phyloP scores from a whole-genome alignment of 1,140 invertebrate genomes.

The Scaptomyza pallida region DNA sequence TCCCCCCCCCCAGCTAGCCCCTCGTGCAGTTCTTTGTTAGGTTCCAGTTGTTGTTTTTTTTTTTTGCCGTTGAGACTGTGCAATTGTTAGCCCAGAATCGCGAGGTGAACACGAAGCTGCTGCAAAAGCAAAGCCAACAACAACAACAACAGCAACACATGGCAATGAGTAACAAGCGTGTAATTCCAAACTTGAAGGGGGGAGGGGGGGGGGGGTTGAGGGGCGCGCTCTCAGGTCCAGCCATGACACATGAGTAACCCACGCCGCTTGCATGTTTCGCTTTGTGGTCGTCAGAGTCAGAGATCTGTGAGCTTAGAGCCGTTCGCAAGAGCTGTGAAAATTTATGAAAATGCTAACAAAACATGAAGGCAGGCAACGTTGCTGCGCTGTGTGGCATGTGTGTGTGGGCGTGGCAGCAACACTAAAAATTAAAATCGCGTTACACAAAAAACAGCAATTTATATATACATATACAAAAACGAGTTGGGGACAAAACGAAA shows the following conservation, averaged over 20 bases:
- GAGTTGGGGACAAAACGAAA: background rate
- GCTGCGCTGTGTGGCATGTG: background rate
- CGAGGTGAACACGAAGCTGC: slow-evolving; percentile 46
- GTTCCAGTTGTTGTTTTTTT: background rate
- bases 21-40: slow-evolving; percentile 57
- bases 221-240: slow-evolving; percentile 16
- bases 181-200: slow-evolving; percentile 42
- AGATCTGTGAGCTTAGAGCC: background rate
- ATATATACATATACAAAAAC: background rate
- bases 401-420: slow-evolving; percentile 28
- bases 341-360: slow-evolving; percentile 58
- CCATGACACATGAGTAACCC: slow-evolving; percentile 41
- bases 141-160: slow-evolving; percentile 11
- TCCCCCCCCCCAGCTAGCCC: background rate
- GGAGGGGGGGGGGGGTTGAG: background rate
- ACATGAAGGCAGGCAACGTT: slow-evolving; percentile 16
- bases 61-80: slow-evolving; percentile 12
- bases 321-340: slow-evolving; percentile 31
- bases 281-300: slow-evolving; percentile 24
- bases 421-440: slow-evolving; percentile 44
- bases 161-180: slow-evolving; percentile 76
- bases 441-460: slow-evolving; percentile 3
- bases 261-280: slow-evolving; percentile 3
- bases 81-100: slow-evolving; percentile 49
- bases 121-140: slow-evolving; percentile 5